Evolutionary conservation across 1,140 invertebrate species (phyloP).

Genomic region (Neodiprion pinetum): DNA sequence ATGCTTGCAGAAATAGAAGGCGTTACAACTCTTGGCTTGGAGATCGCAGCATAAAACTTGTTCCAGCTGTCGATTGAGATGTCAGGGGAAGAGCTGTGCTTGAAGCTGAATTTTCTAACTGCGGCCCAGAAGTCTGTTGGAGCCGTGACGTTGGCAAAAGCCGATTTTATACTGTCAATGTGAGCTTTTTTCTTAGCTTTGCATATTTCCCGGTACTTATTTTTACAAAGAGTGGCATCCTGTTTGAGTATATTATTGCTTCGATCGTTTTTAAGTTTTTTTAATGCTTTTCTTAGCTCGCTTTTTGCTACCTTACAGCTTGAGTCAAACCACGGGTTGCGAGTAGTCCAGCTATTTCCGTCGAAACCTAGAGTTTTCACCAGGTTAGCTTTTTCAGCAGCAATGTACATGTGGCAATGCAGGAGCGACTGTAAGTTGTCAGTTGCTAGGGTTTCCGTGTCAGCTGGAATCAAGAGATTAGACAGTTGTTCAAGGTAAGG

Average conservation of each 20-base stretch:
- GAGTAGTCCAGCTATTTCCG: background rate
- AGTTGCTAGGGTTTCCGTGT: background rate
- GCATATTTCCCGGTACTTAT: too few species aligned
- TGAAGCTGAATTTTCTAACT: conserved; percentile 4
- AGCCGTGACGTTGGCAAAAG: too few species aligned
- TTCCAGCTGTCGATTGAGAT: conserved; percentile 1
- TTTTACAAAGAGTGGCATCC: background rate
- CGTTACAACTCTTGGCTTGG: background rate
- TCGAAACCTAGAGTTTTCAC: background rate
- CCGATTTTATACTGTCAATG: too few species aligned
- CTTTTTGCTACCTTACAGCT: background rate
- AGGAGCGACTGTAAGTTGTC: background rate
- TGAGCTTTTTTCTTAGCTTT: too few species aligned
- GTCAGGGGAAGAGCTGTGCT: background rate
- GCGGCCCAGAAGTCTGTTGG: conserved; percentile 14
- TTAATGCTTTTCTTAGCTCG: background rate
- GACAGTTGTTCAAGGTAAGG: background rate
- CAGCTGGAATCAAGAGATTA: background rate
- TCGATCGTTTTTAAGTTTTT: background rate
- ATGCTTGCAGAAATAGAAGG: background rate
- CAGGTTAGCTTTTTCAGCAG: background rate
- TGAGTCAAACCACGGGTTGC: background rate
- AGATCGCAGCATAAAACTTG: conserved; percentile 8
- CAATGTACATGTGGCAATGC: too few species aligned
- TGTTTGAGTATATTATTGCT: background rate